phyloP scores from a whole-genome alignment of 2,113 vertebrate genomes.

The Mesoclemmys tuberculata region DNA sequence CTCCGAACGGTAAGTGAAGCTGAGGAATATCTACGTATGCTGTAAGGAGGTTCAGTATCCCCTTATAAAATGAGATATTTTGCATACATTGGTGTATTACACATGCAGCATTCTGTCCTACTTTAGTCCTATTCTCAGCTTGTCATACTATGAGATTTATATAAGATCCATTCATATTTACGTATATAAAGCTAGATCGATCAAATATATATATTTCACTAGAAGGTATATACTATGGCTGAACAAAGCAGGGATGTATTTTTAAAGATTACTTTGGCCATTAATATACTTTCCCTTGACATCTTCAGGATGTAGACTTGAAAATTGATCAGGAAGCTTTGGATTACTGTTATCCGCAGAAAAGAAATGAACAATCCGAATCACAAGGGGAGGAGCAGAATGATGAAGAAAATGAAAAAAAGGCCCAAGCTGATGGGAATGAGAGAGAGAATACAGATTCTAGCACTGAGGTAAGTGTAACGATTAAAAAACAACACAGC shows the following conservation, averaged over 20 bases:
- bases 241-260: not conserved
- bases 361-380: not conserved
- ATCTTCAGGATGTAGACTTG: conserved; percentile 54
- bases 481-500: not conserved
- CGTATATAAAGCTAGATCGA: not conserved
- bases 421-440: not conserved
- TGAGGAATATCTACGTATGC: not conserved
- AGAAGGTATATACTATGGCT: not conserved
- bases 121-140: fast-evolving
- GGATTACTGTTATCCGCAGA: conserved; percentile 8
- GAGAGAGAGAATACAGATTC: not conserved
- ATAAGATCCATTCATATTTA: not conserved
- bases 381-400: not conserved
- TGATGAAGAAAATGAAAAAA: not conserved
- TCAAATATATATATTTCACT: not conserved
- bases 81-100: not conserved
- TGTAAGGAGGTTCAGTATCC: not conserved
- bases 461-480: not conserved
- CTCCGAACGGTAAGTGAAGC: not conserved
- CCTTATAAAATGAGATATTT: not conserved
- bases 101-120: not conserved
- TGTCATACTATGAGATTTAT: not conserved
- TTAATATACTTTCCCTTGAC: not conserved
- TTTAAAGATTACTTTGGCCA: not conserved
- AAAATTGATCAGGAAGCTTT: conserved; percentile 15